Conservation (phyloP, 2,113 vertebrate species). For the Electrona antarctica region DNA sequence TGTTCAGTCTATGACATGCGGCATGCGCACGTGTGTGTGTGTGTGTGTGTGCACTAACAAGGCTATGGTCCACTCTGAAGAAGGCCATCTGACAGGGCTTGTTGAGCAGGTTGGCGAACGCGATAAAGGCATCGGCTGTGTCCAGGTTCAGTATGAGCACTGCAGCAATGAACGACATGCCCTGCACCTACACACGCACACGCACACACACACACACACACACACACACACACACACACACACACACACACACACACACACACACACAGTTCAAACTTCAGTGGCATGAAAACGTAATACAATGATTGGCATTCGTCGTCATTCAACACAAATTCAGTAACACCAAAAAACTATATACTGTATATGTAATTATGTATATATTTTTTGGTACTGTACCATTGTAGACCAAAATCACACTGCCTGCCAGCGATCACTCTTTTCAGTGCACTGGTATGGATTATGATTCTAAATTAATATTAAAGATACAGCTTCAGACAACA, state of each 20-base stretch:
- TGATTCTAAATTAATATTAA: no score
- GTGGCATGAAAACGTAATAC: no score
- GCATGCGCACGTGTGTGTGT: background rate
- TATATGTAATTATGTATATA: no score
- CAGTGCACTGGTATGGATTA: no score
- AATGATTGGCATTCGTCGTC: no score
- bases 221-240: constrained; percentile 17
- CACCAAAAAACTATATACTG: no score
- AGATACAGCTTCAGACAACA: no score
- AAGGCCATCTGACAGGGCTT: constrained; percentile 98
- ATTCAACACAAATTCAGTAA: no score
- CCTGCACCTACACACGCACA: constrained; percentile 86
- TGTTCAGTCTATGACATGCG: background rate
- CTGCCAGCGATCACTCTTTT: no score
- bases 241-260: background rate
- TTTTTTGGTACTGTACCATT: no score
- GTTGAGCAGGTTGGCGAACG: constrained; percentile 96
- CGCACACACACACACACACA: constrained; percentile 34
- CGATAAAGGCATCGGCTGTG: constrained; percentile 95
- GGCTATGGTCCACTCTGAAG: constrained; percentile 96
- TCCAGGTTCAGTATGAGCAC: constrained; percentile 94
- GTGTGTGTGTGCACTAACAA: constrained; percentile 84
- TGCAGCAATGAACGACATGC: constrained; percentile 97
- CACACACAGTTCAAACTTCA: background rate
- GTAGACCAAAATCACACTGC: no score